A percentile compares a stretch with the other conserved stretches of the same genome.
These are phyloP conservation scores for Apus apus DNA, from an alignment of 2,113 vertebrate species.

Conservation along the genomic window DNA sequence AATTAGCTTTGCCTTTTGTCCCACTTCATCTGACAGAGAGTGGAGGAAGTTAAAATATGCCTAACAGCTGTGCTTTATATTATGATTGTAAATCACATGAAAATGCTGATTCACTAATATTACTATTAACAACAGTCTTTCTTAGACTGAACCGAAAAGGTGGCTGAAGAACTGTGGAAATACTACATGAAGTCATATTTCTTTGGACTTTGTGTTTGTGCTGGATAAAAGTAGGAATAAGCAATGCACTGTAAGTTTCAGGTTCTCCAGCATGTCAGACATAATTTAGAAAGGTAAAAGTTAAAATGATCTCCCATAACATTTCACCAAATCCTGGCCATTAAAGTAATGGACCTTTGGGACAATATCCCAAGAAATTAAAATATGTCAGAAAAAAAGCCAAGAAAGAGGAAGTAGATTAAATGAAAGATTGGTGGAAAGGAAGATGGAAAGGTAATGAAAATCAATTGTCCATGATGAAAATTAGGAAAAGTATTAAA, in stretches of 20 bases:
- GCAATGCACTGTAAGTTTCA: background rate
- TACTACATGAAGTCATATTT: background rate
- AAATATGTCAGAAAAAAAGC: too few species aligned
- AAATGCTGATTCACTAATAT: background rate
- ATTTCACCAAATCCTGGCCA: too few species aligned
- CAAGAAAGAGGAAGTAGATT: too few species aligned
- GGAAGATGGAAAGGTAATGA: background rate
- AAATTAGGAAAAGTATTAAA: background rate
- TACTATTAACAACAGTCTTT: background rate
- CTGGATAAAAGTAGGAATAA: background rate
- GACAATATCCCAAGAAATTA: too few species aligned
- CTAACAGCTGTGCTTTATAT: background rate
- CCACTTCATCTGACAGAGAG: background rate
- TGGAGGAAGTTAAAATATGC: background rate
- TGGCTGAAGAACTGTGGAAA: background rate
- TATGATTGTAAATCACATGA: background rate
- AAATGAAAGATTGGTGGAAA: too few species aligned
- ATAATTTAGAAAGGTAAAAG: background rate
- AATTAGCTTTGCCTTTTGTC: slow-evolving; percentile 44
- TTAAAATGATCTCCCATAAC: background rate
- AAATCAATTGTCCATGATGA: background rate
- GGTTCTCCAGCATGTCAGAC: background rate
- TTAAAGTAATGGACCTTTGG: too few species aligned
- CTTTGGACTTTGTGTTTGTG: background rate
- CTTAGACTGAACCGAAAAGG: background rate